A percentile compares a stretch with the other conserved stretches of the same genome.
phyloP scores from a whole-genome alignment of 2,888 invertebrate genomes.

The Scaptomyza parva region DNA sequence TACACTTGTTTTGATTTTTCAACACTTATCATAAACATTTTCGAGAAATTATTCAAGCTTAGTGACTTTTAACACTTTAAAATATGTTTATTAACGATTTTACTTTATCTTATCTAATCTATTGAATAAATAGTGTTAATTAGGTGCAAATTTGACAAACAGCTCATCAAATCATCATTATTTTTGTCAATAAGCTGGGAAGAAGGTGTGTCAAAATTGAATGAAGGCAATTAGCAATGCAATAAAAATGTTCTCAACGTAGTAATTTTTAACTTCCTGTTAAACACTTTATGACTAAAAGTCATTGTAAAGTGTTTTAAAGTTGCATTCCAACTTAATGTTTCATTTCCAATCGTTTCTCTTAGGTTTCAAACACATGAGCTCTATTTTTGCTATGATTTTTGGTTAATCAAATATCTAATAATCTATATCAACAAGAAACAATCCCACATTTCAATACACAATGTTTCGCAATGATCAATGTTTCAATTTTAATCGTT shows the following conservation, averaged over 20 bases:
- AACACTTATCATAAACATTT: too few relatives aligned
- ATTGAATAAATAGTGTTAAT: neutral
- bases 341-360: neutral
- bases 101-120: neutral
- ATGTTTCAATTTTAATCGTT: too few relatives aligned
- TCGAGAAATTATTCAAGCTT: too few relatives aligned
- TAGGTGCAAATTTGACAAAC: neutral
- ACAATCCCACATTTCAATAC: conserved; percentile 40
- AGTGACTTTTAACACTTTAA: too few relatives aligned
- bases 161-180: neutral
- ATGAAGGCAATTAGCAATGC: neutral
- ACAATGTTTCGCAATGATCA: conserved; percentile 1
- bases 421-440: neutral
- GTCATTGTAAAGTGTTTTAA: neutral
- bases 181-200: neutral
- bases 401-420: too few relatives aligned
- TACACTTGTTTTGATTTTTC: too few relatives aligned
- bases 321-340: neutral
- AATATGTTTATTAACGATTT: neutral
- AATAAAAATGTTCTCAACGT: neutral
- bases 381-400: too few relatives aligned
- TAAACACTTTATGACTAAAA: neutral
- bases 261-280: neutral
- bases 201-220: neutral
- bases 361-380: too few relatives aligned